Evolutionary conservation across 2,113 vertebrate species (phyloP), one percentile per base, ranked within the genome.

Genomic region (Rhinolophus sinicus): DNA sequence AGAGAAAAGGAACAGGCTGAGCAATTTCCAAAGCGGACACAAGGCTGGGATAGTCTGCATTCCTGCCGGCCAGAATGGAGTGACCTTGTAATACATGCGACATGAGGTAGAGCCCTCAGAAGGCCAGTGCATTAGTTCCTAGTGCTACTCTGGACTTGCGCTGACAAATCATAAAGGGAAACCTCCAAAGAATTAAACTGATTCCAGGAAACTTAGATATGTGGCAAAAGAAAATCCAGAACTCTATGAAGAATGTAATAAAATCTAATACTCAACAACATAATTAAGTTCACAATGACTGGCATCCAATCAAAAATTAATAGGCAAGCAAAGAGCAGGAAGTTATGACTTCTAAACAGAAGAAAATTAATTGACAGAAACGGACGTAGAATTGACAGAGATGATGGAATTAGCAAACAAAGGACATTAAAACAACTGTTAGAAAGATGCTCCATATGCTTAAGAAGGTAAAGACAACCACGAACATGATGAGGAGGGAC

Each of bases 261-360:
- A 77, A 80, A 44, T 72, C 30, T 47, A 35, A 15, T 16, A 22
- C 16, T 72, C 22, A 70, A 33, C 13, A 76, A 44, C 22, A 18
- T 22, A 13, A 54, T 24, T 6, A 40, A 73, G 50, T 69, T 76
- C 75, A 44, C 40, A 77, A 28, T 24, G 62, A 89, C 85, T 35
- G 44, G 85, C n/a, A 35, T 52, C 40, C 72, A 35, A 73, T 80
- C 1, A 69, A 62, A 90, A 62, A 35, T 30, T 80, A 73, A n/a
- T 1, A 90, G 35, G 77, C 24, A 81, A 90, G 52, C 86, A 44
- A 95, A 91, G 33, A 19, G 30, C 24, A 87, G 38, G 54, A 54
- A 86, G 50, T 47, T 35, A 67, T 8, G 58, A 64, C 24, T 50
- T 13, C 70, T 7, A 44, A 47, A 62, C 26, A 69, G 30, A n/a